Conservation (phyloP, 2,888 invertebrate species). For the Catocala sponsa region DNA sequence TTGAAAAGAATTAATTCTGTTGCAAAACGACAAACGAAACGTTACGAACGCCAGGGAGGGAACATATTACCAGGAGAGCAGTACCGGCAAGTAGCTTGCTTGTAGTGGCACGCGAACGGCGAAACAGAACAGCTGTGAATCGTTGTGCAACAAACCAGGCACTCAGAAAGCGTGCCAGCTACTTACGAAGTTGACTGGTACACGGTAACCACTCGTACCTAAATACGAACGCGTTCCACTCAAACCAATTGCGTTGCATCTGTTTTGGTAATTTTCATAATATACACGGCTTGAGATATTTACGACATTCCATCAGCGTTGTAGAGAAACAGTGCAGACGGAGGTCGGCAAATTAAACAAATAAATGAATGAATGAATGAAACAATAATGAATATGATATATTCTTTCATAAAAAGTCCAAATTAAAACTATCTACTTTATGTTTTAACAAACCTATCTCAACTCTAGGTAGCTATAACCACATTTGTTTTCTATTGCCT, state of each 20-base stretch:
- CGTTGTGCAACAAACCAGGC: slow-evolving; percentile 70
- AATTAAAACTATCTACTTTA: too few relatives aligned
- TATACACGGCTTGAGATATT: slow-evolving; percentile 3
- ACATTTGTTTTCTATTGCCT: too few relatives aligned
- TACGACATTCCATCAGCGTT: too few relatives aligned
- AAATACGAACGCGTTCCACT: slow-evolving; percentile 37
- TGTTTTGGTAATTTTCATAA: slow-evolving; percentile 40
- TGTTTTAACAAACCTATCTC: too few relatives aligned
- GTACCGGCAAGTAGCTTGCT: slow-evolving; percentile 50
- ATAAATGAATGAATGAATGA: too few relatives aligned
- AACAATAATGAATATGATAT: too few relatives aligned
- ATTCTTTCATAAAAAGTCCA: too few relatives aligned
- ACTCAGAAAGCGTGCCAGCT: slow-evolving; percentile 61
- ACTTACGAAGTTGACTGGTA: slow-evolving; percentile 62
- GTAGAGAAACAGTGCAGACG: too few relatives aligned
- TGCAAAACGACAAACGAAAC: slow-evolving; percentile 37
- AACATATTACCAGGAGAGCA: slow-evolving; percentile 66
- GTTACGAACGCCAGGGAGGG: slow-evolving; percentile 57
- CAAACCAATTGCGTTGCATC: slow-evolving; percentile 28
- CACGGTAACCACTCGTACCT: slow-evolving; percentile 32
- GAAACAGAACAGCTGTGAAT: slow-evolving; percentile 45
- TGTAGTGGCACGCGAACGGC: slow-evolving; percentile 40
- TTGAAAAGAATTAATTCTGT: slow-evolving; percentile 4
- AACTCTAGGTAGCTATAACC: too few relatives aligned
- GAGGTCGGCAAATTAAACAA: too few relatives aligned